Conservation (phyloP, 2,113 vertebrate species). For the Ceuthmochares aereus region DNA sequence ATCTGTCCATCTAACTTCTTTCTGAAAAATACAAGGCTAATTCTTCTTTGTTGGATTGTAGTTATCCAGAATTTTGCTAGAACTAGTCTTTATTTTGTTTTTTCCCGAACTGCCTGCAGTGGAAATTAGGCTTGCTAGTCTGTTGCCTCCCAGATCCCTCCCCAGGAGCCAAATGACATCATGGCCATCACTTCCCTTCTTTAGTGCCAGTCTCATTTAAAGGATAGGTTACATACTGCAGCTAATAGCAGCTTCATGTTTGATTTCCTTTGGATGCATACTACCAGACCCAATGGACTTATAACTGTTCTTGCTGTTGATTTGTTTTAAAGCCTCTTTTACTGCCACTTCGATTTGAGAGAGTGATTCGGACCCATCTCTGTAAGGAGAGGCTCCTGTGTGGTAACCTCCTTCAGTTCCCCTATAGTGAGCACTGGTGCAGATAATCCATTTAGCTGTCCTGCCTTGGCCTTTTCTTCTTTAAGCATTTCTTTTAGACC, state of each 20-base stretch:
- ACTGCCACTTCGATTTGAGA: not conserved
- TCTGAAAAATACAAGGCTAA: not conserved
- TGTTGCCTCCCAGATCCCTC: not conserved
- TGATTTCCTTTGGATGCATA: not conserved
- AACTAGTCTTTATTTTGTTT: not conserved
- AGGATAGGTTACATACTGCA: not conserved
- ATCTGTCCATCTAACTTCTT: not conserved
- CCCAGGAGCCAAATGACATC: not conserved
- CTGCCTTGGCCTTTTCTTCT: not conserved
- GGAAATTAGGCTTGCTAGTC: not conserved
- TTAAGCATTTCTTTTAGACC: slow-evolving; percentile 15
- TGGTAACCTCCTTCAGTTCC: not conserved
- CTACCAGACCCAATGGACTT: not conserved
- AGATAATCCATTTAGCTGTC: not conserved
- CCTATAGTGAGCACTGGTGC: not conserved
- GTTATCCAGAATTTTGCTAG: not conserved
- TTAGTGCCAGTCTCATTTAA: not conserved
- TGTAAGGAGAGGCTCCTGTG: not conserved
- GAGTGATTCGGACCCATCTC: not conserved
- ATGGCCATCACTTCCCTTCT: not conserved
- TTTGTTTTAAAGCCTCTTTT: slow-evolving; percentile 12
- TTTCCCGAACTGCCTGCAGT: not conserved
- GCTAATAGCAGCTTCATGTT: not conserved
- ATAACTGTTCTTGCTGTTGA: not conserved
- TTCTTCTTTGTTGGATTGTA: not conserved